Conservation (phyloP, 2,113 vertebrate species). For the Hydrolagus affinis region DNA sequence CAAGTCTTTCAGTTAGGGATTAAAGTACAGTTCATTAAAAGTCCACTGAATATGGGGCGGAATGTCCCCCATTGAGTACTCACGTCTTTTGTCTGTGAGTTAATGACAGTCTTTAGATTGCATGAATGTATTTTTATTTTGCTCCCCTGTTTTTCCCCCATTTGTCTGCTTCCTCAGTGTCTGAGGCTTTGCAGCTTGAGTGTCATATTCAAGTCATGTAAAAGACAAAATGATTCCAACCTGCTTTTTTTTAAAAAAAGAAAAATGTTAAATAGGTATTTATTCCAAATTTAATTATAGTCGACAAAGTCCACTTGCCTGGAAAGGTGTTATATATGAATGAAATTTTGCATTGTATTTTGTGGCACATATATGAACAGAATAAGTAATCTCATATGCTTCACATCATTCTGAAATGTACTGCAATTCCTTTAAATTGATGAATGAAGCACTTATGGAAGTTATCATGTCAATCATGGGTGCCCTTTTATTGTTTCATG, state of each 20-base stretch:
- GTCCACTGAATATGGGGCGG: conserved; percentile 12
- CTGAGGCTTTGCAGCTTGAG: not conserved
- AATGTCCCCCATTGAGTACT: conserved; percentile 23
- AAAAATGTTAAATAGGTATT: too few relatives aligned
- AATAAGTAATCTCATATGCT: too few relatives aligned
- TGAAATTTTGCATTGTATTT: too few relatives aligned
- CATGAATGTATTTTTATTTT: not conserved
- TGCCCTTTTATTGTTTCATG: too few relatives aligned
- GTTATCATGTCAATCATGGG: too few relatives aligned
- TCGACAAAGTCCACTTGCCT: too few relatives aligned
- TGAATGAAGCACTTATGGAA: too few relatives aligned
- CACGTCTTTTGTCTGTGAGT: not conserved
- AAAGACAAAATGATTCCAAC: not conserved
- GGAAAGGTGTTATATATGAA: too few relatives aligned
- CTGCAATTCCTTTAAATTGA: too few relatives aligned
- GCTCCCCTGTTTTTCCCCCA: not conserved
- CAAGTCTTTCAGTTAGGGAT: conserved; percentile 19
- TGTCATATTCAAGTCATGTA: not conserved
- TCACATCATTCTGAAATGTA: too few relatives aligned
- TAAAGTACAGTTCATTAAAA: conserved; percentile 30
- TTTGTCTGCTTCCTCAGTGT: not conserved
- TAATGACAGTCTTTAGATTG: not conserved
- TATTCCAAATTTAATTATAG: too few relatives aligned
- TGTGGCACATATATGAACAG: too few relatives aligned
- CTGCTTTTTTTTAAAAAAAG: not conserved